These are phyloP conservation scores for Heteromyza rotundicornis DNA, from an alignment of 2,888 invertebrate genomes.

Conservation along the genomic window DNA sequence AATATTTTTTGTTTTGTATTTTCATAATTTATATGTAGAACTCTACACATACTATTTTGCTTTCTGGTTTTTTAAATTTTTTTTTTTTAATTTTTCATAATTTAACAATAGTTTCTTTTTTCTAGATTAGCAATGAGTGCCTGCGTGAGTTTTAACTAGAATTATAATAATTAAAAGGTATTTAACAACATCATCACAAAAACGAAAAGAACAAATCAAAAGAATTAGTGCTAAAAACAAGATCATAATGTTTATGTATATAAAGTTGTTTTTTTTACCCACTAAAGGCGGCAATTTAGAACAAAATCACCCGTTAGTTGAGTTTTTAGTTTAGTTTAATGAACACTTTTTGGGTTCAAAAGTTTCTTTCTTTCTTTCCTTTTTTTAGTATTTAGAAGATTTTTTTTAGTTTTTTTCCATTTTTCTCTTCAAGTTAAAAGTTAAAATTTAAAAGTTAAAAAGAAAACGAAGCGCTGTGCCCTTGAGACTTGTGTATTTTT, in stretches of 20 bases:
- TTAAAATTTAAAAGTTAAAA: not conserved
- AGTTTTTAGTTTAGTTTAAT: constrained; percentile 46
- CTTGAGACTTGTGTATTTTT: not conserved
- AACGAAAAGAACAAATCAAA: constrained; percentile 9
- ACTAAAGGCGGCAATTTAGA: constrained; percentile 22
- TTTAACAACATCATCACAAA: constrained; percentile 4
- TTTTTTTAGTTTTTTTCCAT: not conserved
- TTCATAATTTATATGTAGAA: constrained; percentile 21
- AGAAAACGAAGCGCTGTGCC: not conserved
- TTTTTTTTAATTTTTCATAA: constrained; percentile 18
- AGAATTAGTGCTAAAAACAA: constrained; percentile 42
- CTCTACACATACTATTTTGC: no score
- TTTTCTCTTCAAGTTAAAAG: no score
- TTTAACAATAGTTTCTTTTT: constrained; percentile 41
- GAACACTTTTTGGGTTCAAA: constrained; percentile 60
- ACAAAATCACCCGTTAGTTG: not conserved
- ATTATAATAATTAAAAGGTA: not conserved
- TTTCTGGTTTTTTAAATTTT: constrained; percentile 21
- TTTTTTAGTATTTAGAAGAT: constrained; percentile 2
- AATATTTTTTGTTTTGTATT: constrained; percentile 11
- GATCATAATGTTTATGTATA: constrained; percentile 16
- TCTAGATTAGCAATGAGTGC: constrained; percentile 33
- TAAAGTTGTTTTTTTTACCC: no score
- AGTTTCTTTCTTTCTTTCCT: constrained; percentile 3
- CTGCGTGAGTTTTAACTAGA: constrained; percentile 12